Evolutionary conservation across 2,113 vertebrate species (phyloP).

Genomic region (Plecotus auritus): DNA sequence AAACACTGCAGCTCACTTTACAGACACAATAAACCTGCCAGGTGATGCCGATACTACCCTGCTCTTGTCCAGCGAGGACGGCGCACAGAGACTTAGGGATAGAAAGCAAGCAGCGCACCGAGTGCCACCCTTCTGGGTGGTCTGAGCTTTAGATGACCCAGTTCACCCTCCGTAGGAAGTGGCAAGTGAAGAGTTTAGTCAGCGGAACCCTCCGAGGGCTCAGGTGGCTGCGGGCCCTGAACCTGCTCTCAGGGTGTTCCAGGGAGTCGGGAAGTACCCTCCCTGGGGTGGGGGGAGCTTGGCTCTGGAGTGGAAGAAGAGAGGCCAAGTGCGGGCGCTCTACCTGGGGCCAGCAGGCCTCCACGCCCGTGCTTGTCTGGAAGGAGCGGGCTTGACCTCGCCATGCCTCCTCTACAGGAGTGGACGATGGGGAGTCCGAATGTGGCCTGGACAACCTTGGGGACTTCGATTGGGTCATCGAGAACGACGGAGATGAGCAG

Average conservation of each 20-base stretch:
- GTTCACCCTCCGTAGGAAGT: background rate
- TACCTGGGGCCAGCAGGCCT: background rate
- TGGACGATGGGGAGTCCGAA: slow-evolving; percentile 92
- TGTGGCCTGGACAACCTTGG: slow-evolving; percentile 89
- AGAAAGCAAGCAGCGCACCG: background rate
- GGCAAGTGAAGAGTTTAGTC: background rate
- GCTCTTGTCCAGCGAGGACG: background rate
- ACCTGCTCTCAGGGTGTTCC: background rate
- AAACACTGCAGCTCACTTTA: fast-evolving
- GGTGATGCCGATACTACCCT: background rate
- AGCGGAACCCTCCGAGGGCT: background rate
- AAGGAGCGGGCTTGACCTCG: background rate
- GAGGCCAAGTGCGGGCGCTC: background rate
- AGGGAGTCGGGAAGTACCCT: background rate
- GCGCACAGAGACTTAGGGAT: fast-evolving
- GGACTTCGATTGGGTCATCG: slow-evolving; percentile 87
- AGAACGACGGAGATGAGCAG: slow-evolving; percentile 80
- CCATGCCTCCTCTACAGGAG: slow-evolving; percentile 73
- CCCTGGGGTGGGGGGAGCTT: background rate
- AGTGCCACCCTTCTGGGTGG: background rate
- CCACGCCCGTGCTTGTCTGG: background rate
- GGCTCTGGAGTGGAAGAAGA: background rate
- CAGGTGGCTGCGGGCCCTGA: background rate
- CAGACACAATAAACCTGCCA: fast-evolving
- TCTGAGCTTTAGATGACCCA: background rate